phyloP scores from a whole-genome alignment of 2,888 invertebrate species.

The Hirudinaria manillensis region DNA sequence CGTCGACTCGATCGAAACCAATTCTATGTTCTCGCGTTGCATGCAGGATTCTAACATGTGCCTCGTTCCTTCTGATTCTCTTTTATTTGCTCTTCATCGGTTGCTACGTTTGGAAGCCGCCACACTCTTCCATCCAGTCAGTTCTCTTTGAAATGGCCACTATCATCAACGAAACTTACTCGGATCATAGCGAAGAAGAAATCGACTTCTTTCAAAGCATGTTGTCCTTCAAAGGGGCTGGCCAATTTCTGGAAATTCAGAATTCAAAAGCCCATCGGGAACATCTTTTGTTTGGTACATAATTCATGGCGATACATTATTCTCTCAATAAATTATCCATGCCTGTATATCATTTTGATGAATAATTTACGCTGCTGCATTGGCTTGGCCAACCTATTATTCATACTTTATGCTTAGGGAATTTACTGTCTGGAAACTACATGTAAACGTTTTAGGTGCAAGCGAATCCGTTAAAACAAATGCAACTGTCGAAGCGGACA shows the following conservation, averaged over 20 bases:
- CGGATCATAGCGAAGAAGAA: not conserved
- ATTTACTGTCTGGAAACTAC: no score
- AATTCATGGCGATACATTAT: no score
- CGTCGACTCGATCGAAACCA: not conserved
- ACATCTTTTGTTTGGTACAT: no score
- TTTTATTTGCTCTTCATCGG: not conserved
- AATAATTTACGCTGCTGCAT: no score
- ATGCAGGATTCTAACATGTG: constrained; percentile 5
- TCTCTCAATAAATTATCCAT: no score
- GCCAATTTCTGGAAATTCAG: not conserved
- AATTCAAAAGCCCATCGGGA: not conserved
- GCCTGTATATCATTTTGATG: no score
- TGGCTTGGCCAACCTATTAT: no score
- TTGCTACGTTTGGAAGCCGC: not conserved
- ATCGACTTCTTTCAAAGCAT: not conserved
- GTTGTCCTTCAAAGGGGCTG: not conserved
- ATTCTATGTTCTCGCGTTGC: not conserved
- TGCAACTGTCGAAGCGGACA: no score
- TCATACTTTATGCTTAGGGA: no score
- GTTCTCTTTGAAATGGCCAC: not conserved
- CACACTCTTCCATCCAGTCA: not conserved
- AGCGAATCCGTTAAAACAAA: no score
- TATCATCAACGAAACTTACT: not conserved
- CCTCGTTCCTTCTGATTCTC: not conserved
- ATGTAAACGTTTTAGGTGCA: no score